phyloP scores from a whole-genome alignment of 2,888 invertebrate species.

The Euzetes globulus region DNA sequence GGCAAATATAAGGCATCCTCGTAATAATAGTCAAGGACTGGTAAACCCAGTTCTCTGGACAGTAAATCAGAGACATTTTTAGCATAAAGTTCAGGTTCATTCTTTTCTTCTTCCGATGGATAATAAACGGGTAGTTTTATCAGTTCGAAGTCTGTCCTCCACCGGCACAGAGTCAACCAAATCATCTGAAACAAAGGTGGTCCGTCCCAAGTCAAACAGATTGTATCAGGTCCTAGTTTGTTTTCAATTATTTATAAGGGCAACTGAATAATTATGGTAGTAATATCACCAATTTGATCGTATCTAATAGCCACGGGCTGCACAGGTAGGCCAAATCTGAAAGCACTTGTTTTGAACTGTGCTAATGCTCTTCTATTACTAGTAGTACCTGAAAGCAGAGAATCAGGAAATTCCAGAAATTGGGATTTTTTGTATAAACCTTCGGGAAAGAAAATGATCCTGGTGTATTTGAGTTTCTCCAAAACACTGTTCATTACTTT shows the following conservation, averaged over 20 bases:
- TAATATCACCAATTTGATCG: constrained; percentile 48
- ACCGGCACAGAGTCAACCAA: constrained; percentile 35
- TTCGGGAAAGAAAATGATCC: constrained; percentile 87
- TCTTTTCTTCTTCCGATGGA: constrained; percentile 75
- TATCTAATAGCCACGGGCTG: constrained; percentile 89
- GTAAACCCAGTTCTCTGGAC: constrained; percentile 59
- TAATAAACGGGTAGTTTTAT: constrained; percentile 86
- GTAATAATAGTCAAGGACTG: constrained; percentile 21
- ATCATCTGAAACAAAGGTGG: constrained; percentile 64
- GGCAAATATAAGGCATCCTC: constrained; percentile 29
- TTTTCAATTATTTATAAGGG: no score
- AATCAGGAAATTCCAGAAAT: no score
- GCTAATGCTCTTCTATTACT: constrained; percentile 80
- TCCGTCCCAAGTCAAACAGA: constrained; percentile 56
- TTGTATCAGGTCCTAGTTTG: constrained; percentile 46
- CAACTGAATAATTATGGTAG: no score
- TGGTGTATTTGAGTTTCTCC: constrained; percentile 69
- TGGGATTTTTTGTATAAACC: no score
- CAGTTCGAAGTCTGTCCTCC: constrained; percentile 46
- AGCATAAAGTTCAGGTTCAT: constrained; percentile 78
- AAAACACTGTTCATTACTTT: constrained; percentile 80
- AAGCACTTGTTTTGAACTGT: constrained; percentile 60
- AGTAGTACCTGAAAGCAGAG: constrained; percentile 57
- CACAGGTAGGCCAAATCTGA: constrained; percentile 89
- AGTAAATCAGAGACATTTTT: constrained; percentile 80